phyloP scores from a whole-genome alignment of 2,888 invertebrate genomes.

The Atrina japonica region DNA sequence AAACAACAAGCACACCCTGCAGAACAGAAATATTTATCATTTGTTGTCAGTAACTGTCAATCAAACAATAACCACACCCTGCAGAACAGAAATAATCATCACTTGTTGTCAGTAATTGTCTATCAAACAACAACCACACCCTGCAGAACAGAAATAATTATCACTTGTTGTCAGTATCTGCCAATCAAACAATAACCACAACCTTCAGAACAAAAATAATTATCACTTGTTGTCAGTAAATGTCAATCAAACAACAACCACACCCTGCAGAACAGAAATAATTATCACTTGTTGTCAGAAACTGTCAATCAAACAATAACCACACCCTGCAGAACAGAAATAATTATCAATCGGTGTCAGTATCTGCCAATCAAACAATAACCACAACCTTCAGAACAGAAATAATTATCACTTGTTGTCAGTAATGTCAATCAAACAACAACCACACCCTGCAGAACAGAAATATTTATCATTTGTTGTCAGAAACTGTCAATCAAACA shows the following conservation, averaged over 20 bases:
- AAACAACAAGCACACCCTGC: no score
- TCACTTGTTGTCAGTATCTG: neutral
- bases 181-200: no score
- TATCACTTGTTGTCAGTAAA: no score
- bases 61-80: constrained; percentile 97
- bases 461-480: no score
- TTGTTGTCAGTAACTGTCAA: no score
- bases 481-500: constrained; percentile 93
- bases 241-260: no score
- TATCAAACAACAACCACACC: constrained; percentile 95
- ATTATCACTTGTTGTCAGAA: no score
- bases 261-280: no score
- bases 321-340: constrained; percentile 87
- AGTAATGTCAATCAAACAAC: constrained; percentile 83
- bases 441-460: constrained; percentile 90
- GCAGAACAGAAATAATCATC: constrained; percentile 30
- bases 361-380: constrained; percentile 84
- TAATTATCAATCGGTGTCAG: neutral
- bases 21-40: no score
- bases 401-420: constrained; percentile 3
- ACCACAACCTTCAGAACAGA: constrained; percentile 88
- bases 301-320: constrained; percentile 89
- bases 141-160: constrained; percentile 81
- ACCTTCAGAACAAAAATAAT: no score
- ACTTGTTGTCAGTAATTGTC: constrained; percentile 85